Conservation (phyloP, 2,797 vertebrate species). For the Coreius guichenoti region DNA sequence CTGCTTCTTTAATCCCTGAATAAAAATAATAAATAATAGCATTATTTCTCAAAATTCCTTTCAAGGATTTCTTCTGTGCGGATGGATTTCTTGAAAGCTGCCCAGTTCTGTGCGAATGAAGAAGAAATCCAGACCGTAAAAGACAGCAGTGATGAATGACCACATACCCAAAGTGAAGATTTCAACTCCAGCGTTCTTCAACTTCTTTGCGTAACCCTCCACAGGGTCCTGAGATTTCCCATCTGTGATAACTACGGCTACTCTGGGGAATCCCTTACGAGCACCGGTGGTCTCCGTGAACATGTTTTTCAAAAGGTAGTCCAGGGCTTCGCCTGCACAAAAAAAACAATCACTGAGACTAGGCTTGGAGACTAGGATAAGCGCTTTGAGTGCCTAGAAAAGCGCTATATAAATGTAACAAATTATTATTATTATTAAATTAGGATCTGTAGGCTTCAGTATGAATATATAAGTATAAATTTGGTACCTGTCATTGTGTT, state of each 20-base stretch:
- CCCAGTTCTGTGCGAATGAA: background rate
- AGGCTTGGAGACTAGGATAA: too few relatives aligned
- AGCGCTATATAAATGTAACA: too few relatives aligned
- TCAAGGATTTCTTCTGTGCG: background rate
- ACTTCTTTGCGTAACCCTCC: constrained; percentile 83
- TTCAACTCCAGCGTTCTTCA: constrained; percentile 88
- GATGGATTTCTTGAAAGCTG: constrained; percentile 5
- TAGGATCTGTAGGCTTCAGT: background rate
- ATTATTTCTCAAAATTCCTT: background rate
- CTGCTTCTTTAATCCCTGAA: constrained; percentile 89
- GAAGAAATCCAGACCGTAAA: constrained; percentile 10
- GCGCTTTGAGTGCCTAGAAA: too few relatives aligned
- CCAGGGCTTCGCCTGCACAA: constrained; percentile 86
- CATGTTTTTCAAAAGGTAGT: constrained; percentile 83
- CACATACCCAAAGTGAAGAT: constrained; percentile 91
- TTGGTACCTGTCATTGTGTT: constrained; percentile 87
- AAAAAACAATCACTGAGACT: background rate
- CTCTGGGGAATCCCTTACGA: constrained; percentile 89
- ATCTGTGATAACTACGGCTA: constrained; percentile 91
- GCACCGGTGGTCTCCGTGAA: constrained; percentile 86
- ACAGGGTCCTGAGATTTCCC: constrained; percentile 90
- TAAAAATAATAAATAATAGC: constrained; percentile 27
- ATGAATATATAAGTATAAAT: background rate
- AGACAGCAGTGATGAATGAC: constrained; percentile 15
- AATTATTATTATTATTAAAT: too few relatives aligned